phyloP scores from a whole-genome alignment of 2,888 invertebrate genomes.

The Melanchra persicariae region DNA sequence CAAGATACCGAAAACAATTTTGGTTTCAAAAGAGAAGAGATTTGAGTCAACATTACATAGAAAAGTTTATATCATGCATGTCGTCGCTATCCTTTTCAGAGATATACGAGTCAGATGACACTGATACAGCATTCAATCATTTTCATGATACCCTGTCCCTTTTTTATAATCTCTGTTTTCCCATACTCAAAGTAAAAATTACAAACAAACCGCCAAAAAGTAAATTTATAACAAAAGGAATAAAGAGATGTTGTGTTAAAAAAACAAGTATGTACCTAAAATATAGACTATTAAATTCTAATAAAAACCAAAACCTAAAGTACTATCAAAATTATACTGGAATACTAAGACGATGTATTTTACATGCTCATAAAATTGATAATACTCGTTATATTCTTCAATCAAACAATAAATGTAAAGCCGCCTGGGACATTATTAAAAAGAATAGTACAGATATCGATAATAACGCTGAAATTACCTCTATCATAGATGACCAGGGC shows the following conservation, averaged over 20 bases:
- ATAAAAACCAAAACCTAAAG: too few relatives aligned
- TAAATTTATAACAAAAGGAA: conserved; percentile 28
- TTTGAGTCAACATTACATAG: conserved; percentile 6
- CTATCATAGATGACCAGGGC: too few relatives aligned
- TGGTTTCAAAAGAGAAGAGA: conserved; percentile 18
- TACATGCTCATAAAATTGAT: too few relatives aligned
- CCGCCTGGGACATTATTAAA: too few relatives aligned
- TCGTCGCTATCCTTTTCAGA: conserved; percentile 18
- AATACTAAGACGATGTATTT: too few relatives aligned
- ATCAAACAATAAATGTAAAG: too few relatives aligned
- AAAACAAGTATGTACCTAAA: conserved; percentile 19
- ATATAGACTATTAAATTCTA: background rate
- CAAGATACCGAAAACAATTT: conserved; percentile 17
- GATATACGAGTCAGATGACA: conserved; percentile 16
- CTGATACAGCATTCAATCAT: conserved; percentile 26
- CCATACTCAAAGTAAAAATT: conserved; percentile 18
- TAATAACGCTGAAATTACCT: too few relatives aligned
- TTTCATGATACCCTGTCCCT: conserved; percentile 23
- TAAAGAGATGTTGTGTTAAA: conserved; percentile 10
- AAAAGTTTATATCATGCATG: conserved; percentile 19
- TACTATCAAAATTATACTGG: too few relatives aligned
- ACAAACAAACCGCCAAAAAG: conserved; percentile 12
- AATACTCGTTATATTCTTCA: too few relatives aligned
- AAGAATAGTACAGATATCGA: too few relatives aligned
- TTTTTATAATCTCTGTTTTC: conserved; percentile 24